These are phyloP conservation scores for Sminthurinus aureus DNA, from an alignment of 2,888 invertebrate species.

Conservation along the genomic window DNA sequence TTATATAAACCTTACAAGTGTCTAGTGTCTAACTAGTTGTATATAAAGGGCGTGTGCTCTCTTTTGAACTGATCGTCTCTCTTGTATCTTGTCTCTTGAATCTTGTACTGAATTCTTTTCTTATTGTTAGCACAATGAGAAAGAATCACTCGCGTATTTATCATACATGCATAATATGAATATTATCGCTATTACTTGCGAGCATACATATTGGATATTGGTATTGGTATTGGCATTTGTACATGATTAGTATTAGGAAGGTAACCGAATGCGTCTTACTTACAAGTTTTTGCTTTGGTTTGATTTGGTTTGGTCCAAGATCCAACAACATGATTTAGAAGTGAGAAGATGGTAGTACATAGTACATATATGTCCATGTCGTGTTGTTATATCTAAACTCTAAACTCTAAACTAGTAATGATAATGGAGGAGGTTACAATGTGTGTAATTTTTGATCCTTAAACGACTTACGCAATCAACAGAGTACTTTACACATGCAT, in stretches of 20 bases:
- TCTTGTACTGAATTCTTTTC: not conserved
- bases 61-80: conserved; percentile 1
- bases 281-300: not conserved
- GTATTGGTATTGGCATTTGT: too few relatives aligned
- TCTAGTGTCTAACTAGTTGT: not conserved
- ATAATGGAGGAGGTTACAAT: not conserved
- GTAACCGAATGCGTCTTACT: too few relatives aligned
- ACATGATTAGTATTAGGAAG: too few relatives aligned
- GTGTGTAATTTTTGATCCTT: not conserved
- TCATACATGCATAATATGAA: too few relatives aligned
- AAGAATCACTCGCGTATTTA: too few relatives aligned
- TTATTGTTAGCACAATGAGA: not conserved
- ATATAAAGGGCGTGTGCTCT: conserved; percentile 19
- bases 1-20: not conserved
- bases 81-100: not conserved
- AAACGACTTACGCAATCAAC: not conserved
- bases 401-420: too few relatives aligned
- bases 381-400: too few relatives aligned
- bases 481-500: not conserved
- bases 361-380: not conserved
- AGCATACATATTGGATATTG: not conserved
- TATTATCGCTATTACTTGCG: not conserved
- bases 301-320: not conserved
- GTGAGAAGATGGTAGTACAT: not conserved
- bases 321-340: not conserved